Base-by-base conservation (phyloP, 2,113 vertebrate genomes). In the Forbesichthys papilliferus region DNA sequence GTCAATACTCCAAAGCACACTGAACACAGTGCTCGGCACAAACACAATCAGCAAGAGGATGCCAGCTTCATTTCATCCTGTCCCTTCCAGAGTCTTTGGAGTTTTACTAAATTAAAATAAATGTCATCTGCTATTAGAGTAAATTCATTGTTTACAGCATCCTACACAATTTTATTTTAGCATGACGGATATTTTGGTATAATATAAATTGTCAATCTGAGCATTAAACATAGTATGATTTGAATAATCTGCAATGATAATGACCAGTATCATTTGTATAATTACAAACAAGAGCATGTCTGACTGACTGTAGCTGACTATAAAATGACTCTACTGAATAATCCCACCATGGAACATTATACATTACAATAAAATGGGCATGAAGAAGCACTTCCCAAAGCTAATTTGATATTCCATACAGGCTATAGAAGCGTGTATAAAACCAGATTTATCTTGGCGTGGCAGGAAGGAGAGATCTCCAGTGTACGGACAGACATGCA, bases 181-280 rank as follows among this genome's bases (percentile, higher is more conserved):
- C 79, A 58, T 10, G 53, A 59, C 3, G 11, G 64, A 74, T 42
- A 73, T 70, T 81, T 77, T 8, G 77, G 64, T 80, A 53, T 20
- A 84, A 66, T 46, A 11, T 48, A 79, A 89, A 89, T 92, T 83
- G 87, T 79, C 66, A 75, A 79, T 77, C 80, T 80, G 60, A 75
- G 82, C 67, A 54, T 78, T 75, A 73, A 80, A 84, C 71, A 79
- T 65, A 60, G 82, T 75, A 73, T 80, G 84, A 71, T 84, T 76
- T 71, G 75, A 81, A 78, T 79, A 78, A 84, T 84, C 75, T 83
- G 68, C 79, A 82, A 80, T 75, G 77, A 61, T 82, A 87, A 82
- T 83, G 80, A 71, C 63, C 62, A 53, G 70, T 64, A 83, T 80
- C 75, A 83, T 82, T 81, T 79, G 74, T 80, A 55, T 81, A 81